Conservation (phyloP, 2,797 vertebrate genomes). For the Macrochelys suwanniensis region DNA sequence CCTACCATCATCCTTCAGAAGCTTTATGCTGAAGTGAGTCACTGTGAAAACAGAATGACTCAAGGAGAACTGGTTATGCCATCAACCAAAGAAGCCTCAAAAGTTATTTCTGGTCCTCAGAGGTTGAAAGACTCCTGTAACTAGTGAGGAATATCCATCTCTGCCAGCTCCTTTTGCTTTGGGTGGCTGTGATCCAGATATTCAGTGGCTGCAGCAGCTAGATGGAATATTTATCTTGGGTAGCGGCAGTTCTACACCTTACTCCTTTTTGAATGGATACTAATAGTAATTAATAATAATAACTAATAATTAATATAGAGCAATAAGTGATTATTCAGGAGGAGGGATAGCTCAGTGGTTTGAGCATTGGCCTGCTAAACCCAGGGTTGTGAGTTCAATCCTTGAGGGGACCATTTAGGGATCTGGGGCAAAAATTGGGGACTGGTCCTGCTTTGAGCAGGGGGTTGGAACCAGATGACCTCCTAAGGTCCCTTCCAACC, state of each 20-base stretch:
- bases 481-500: too few relatives aligned
- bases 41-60: neutral
- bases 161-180: neutral
- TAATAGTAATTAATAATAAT: neutral
- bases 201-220: rapidly evolving
- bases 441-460: too few relatives aligned
- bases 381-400: too few relatives aligned
- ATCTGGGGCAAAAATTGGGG: too few relatives aligned
- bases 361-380: too few relatives aligned
- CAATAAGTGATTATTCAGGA: too few relatives aligned
- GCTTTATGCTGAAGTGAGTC: neutral
- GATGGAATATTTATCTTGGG: neutral
- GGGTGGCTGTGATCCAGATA: neutral
- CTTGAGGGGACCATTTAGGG: too few relatives aligned
- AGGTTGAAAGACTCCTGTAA: neutral
- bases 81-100: neutral
- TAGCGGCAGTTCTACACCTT: neutral
- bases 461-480: too few relatives aligned
- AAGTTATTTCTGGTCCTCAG: neutral
- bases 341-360: too few relatives aligned
- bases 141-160: neutral
- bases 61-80: neutral
- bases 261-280: neutral
- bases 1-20: neutral
- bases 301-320: conserved; percentile 13